Percentiles rank a stretch among this genome's conserved stretches.
Conservation (phyloP, 2,113 vertebrate genomes). For the Myiagra hebetior region DNA sequence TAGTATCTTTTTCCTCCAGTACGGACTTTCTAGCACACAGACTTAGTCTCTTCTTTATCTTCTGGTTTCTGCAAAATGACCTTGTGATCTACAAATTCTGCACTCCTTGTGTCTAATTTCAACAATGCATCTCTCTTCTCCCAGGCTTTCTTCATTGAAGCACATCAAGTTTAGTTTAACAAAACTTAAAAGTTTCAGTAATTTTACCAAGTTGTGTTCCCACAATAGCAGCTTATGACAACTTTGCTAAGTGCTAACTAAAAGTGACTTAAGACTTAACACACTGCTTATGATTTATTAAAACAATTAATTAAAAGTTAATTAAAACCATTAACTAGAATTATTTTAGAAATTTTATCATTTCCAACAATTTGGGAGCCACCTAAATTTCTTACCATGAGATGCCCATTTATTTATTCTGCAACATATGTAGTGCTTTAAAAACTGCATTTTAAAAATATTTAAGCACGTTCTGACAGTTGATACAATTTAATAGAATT, state of each 20-base stretch:
- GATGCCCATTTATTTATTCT: background rate
- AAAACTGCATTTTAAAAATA: background rate
- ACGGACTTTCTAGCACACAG: too few species aligned
- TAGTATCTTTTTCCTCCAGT: background rate
- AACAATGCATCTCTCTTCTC: background rate
- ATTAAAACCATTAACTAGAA: background rate
- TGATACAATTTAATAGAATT: background rate
- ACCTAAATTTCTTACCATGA: background rate
- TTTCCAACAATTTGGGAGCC: background rate
- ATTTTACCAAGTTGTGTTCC: background rate
- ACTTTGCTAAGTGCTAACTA: background rate
- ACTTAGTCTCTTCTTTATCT: background rate
- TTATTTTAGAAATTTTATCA: background rate
- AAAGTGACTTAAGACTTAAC: background rate
- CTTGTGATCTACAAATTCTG: background rate
- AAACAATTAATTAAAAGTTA: background rate
- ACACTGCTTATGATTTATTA: background rate
- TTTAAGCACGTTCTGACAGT: background rate
- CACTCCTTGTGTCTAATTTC: background rate
- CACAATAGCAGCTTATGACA: background rate
- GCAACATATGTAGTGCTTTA: background rate
- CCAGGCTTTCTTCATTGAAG: background rate
- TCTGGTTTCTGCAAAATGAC: background rate
- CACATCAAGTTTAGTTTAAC: background rate
- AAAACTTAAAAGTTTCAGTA: background rate